Evolutionary conservation across 2,888 invertebrate genomes (phyloP).

Genomic region (Axea sp.): DNA sequence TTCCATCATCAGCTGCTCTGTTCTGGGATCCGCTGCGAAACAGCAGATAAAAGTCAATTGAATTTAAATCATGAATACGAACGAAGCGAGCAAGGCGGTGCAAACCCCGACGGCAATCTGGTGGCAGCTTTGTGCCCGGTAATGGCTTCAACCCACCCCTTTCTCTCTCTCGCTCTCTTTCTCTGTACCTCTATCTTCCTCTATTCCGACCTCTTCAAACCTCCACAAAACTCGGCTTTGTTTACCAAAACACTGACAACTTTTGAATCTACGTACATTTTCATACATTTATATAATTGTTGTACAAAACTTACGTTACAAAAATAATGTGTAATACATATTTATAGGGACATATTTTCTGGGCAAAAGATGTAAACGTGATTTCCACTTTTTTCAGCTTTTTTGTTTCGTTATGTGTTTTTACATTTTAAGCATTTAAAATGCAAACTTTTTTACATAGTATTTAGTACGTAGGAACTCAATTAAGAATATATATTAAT

Average conservation of each 20-base stretch:
- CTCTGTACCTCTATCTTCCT: constrained; percentile 27
- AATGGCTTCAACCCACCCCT: constrained; percentile 74
- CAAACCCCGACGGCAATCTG: constrained; percentile 77
- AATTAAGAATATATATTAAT: too few species aligned
- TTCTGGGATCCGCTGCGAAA: constrained; percentile 68
- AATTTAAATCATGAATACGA: constrained; percentile 79
- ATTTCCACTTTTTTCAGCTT: constrained; percentile 5
- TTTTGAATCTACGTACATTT: constrained; percentile 31
- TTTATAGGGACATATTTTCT: constrained; percentile 27
- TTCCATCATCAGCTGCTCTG: constrained; percentile 73
- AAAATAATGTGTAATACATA: constrained; percentile 58
- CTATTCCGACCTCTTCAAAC: constrained; percentile 24
- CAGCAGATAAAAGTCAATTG: constrained; percentile 79
- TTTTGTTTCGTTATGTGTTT: constrained; percentile 16
- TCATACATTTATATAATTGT: constrained; percentile 44
- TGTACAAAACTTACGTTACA: constrained; percentile 37
- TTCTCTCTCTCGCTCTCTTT: constrained; percentile 60
- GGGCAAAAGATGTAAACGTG: constrained; percentile 7
- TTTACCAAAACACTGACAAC: constrained; percentile 63
- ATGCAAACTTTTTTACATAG: constrained; percentile 42
- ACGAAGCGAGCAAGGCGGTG: constrained; percentile 73
- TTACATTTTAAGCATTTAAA: constrained; percentile 16
- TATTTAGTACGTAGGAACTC: constrained; percentile 21
- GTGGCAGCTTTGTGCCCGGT: constrained; percentile 79
- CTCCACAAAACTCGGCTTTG: constrained; percentile 61